These are phyloP conservation scores for Papilio glaucus DNA, from an alignment of 1,140 invertebrate genomes.

Conservation along the genomic window DNA sequence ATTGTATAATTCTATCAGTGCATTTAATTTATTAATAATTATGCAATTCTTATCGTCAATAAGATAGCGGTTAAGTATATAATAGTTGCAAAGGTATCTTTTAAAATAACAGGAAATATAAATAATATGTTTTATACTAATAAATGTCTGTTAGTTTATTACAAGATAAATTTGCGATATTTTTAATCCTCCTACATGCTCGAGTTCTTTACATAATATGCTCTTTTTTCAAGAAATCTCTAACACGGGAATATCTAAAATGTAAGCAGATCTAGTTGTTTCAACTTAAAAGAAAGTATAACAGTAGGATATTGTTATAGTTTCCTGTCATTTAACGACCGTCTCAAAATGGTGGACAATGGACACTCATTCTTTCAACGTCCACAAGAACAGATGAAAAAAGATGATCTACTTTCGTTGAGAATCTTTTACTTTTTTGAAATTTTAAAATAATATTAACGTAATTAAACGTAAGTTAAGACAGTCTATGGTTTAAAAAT, in stretches of 20 bases:
- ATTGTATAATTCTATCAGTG: too few relatives aligned
- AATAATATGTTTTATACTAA: too few relatives aligned
- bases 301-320: slow-evolving; percentile 6
- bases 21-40: too few relatives aligned
- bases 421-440: background rate
- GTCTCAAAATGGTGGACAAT: slow-evolving; percentile 16
- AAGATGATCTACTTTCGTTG: slow-evolving; percentile 11
- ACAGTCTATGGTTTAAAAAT: background rate
- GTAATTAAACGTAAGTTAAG: background rate
- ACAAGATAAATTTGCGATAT: too few relatives aligned
- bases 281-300: background rate
- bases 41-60: too few relatives aligned
- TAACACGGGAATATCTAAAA: background rate
- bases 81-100: too few relatives aligned
- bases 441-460: background rate
- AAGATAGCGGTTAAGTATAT: too few relatives aligned
- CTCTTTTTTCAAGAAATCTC: background rate
- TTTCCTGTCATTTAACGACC: slow-evolving; percentile 5
- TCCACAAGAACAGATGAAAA: background rate
- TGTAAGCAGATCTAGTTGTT: background rate
- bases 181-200: too few relatives aligned
- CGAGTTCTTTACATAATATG: too few relatives aligned
- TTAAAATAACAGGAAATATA: too few relatives aligned
- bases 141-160: too few relatives aligned
- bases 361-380: slow-evolving; percentile 1